These are phyloP conservation scores for Lucilia sericata DNA, from an alignment of 1,140 invertebrate species.

Conservation along the genomic window DNA sequence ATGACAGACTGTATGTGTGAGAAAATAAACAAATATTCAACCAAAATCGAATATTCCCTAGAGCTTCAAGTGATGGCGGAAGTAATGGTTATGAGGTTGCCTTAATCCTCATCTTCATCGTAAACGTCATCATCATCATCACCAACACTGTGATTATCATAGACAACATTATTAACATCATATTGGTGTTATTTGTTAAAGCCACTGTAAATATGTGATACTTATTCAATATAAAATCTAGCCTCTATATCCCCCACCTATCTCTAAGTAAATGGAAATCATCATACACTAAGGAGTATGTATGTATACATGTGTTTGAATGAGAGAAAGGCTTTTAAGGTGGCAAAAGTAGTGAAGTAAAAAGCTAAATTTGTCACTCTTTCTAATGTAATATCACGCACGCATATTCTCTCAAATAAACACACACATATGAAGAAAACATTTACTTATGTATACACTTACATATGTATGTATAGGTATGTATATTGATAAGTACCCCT, in stretches of 20 bases:
- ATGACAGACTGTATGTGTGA: neutral
- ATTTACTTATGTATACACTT: neutral
- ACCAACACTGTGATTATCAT: neutral
- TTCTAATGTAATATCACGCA: neutral
- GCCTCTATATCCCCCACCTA: too few species aligned
- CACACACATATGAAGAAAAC: too few species aligned
- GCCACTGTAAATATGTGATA: constrained; percentile 12
- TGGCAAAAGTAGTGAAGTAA: neutral
- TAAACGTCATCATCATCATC: neutral
- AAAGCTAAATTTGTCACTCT: constrained; percentile 22
- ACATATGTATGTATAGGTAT: neutral
- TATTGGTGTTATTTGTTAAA: neutral
- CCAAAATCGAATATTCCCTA: constrained; percentile 35
- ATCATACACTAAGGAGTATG: neutral
- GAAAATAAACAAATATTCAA: constrained; percentile 1
- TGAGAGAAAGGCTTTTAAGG: neutral
- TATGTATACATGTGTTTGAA: too few species aligned
- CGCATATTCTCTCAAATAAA: neutral
- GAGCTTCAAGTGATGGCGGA: constrained; percentile 32
- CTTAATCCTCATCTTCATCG: neutral
- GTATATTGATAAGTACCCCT: too few species aligned
- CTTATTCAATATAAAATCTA: constrained; percentile 12
- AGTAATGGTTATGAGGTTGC: constrained; percentile 39
- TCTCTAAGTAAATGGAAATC: neutral
- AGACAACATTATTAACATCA: neutral